phyloP scores from a whole-genome alignment of 1,140 invertebrate species.

The Laupala kohalensis region DNA sequence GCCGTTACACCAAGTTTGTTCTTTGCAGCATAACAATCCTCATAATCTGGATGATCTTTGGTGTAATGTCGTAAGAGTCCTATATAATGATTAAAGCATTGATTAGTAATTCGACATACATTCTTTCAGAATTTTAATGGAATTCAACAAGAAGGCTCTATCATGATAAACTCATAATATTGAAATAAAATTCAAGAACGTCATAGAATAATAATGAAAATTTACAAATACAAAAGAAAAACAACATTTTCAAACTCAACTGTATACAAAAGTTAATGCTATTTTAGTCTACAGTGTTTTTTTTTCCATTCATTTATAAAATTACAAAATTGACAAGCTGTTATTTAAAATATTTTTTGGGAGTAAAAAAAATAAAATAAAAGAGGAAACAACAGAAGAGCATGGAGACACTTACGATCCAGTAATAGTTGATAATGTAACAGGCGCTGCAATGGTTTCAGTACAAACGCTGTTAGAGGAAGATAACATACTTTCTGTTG shows the following conservation, averaged over 20 bases:
- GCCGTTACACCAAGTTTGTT: conserved; percentile 46
- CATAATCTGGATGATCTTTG: conserved; percentile 58
- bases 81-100: conserved; percentile 25
- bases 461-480: conserved; percentile 70
- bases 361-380: too few species aligned
- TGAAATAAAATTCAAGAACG: not conserved
- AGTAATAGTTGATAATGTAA: conserved; percentile 75
- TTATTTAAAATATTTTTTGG: too few species aligned
- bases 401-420: conserved; percentile 51
- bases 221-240: not conserved
- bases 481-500: conserved; percentile 73
- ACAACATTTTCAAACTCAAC: not conserved
- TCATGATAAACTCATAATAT: not conserved
- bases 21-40: conserved; percentile 56
- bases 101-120: too few species aligned
- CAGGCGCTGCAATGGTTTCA: conserved; percentile 80
- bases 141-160: not conserved
- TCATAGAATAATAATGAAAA: not conserved
- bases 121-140: too few species aligned
- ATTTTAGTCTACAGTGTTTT: not conserved
- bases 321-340: too few species aligned
- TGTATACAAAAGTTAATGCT: not conserved
- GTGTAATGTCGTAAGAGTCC: conserved; percentile 61
- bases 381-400: too few species aligned
- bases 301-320: not conserved